Evolutionary conservation across 2,888 invertebrate genomes (phyloP), one percentile per base, ranked within the genome.

Genomic region (Craniophora ligustri): DNA sequence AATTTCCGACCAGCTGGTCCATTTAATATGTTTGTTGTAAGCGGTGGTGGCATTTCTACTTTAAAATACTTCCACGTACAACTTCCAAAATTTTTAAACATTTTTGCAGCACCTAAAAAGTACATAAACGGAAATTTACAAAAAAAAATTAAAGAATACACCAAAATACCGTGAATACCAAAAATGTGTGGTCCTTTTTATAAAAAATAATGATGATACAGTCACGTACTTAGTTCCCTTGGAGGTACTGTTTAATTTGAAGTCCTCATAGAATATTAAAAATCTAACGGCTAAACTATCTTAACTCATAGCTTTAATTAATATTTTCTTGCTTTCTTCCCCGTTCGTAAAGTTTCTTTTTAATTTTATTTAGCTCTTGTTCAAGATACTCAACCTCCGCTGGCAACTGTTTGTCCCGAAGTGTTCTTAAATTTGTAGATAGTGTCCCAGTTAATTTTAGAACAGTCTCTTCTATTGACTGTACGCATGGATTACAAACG

Each of bases 11-110:
- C 90, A 14, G 28, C 32, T 10, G 80, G 58, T 10, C 90, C 91
- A 44, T 80, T 64, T 42, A 91, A 81, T 4, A 85, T 78, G 11
- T 57, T 48, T 18, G 71, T 41, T 8, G 87, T 86, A 72, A 82
- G 64, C 0, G 92, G 92, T n/a, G 92, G 92, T 26, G 79, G 82
- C 39, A 83, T 75, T 83, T 93, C 92, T n/a, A 81, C 74, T 79
- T 91, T 93, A 21, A 85, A 77, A 67, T 92, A 93, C 40, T 79
- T 75, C 92, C 92, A 93, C 23, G 82, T 73, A 28, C 54, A 72
- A 42, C 67, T 73, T 56, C 83, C 55, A 15, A 55, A 60, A 11
- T 83, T 77, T 45, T 62, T 82, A 13, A 85, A 5, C 7, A 66
- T 54, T 68, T 84, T 81, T 49, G 82, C 70, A 23, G 76, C 53